Percentiles rank a stretch among this genome's conserved stretches.
Evolutionary conservation across 2,113 vertebrate genomes (phyloP).

Genomic region (Nothocercus julius): DNA sequence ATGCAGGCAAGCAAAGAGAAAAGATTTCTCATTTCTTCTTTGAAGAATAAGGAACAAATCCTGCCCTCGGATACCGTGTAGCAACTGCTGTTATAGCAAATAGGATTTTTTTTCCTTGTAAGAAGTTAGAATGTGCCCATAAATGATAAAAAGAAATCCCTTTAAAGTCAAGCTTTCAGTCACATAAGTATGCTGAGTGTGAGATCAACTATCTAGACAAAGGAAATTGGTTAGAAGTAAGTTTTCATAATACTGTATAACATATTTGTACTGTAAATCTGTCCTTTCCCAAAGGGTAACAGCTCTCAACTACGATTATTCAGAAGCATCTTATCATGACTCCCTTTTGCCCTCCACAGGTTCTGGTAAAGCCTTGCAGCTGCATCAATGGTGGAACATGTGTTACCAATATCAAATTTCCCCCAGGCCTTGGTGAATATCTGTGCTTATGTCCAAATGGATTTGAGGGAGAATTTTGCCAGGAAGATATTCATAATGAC

Average conservation of each 20-base stretch:
- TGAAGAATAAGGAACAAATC: conserved; percentile 43
- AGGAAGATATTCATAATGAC: conserved; percentile 64
- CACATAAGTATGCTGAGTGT: neutral
- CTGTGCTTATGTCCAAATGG: conserved; percentile 80
- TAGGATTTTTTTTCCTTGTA: neutral
- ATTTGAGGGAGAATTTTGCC: conserved; percentile 75
- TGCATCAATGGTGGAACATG: conserved; percentile 77
- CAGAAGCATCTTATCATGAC: neutral
- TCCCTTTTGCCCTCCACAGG: conserved; percentile 63
- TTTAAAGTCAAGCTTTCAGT: neutral
- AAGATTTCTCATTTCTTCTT: conserved; percentile 24
- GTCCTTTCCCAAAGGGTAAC: neutral
- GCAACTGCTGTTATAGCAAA: conserved; percentile 21
- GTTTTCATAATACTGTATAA: neutral
- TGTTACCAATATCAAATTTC: conserved; percentile 80
- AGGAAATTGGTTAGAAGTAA: neutral
- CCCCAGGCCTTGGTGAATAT: conserved; percentile 82
- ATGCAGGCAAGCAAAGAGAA: neutral
- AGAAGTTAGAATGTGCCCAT: neutral
- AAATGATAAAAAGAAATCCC: neutral
- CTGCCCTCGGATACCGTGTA: neutral
- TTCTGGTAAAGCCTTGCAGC: conserved; percentile 78
- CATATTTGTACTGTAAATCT: neutral
- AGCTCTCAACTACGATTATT: neutral
- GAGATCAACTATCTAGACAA: neutral